A percentile compares a stretch with the other conserved stretches of the same genome.
phyloP scores from a whole-genome alignment of 2,888 invertebrate genomes.

The Troides oblongomaculatus region DNA sequence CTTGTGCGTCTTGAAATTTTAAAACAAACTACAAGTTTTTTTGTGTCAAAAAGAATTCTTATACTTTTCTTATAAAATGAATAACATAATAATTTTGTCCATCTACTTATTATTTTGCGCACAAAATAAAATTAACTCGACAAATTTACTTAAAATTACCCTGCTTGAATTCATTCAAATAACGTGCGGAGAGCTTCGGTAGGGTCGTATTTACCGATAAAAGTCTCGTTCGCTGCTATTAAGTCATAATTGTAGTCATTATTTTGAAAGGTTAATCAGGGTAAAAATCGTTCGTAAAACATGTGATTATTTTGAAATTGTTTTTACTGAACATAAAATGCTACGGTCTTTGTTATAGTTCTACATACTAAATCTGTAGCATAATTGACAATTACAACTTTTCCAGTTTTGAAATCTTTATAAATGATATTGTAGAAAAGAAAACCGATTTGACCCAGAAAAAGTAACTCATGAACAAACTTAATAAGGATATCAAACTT shows the following conservation, averaged over 20 bases:
- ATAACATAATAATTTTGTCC: background rate
- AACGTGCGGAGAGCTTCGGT: conserved; percentile 14
- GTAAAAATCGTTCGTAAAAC: conserved; percentile 9
- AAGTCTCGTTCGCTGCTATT: conserved; percentile 8
- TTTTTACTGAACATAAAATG: conserved; percentile 6
- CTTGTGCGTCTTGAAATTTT: too few relatives aligned
- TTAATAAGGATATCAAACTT: too few relatives aligned
- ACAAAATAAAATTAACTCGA: conserved; percentile 11
- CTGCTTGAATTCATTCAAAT: conserved; percentile 15
- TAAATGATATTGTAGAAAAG: too few relatives aligned
- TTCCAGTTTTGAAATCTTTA: too few relatives aligned
- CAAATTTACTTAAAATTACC: conserved; percentile 27
- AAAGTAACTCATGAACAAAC: too few relatives aligned
- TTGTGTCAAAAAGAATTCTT: too few relatives aligned
- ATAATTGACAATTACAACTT: too few relatives aligned
- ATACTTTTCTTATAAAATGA: too few relatives aligned
- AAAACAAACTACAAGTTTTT: too few relatives aligned
- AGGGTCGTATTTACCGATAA: conserved; percentile 21
- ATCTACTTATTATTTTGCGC: background rate
- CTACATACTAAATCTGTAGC: too few relatives aligned
- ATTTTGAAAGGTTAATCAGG: conserved; percentile 19
- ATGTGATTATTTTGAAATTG: conserved; percentile 15
- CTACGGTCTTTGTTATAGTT: background rate
- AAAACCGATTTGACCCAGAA: too few relatives aligned
- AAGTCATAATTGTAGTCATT: conserved; percentile 27